A percentile compares a stretch with the other conserved stretches of the same genome.
Conservation (phyloP, 1,140 invertebrate genomes). For the Copidosoma floridanum region DNA sequence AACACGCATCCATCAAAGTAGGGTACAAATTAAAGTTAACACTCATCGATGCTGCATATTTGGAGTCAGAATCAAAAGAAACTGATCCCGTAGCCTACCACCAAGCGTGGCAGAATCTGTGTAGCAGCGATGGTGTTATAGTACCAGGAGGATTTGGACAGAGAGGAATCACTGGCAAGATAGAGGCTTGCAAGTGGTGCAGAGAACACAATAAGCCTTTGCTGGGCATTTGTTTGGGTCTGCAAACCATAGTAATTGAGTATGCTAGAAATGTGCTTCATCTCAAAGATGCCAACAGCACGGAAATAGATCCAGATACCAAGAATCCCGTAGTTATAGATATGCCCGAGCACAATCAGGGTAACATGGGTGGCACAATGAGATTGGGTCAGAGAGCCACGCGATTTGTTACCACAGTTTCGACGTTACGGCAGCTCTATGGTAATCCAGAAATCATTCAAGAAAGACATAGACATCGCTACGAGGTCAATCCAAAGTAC, state of each 20-base stretch:
- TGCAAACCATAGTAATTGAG: slow-evolving; percentile 97
- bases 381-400: slow-evolving; percentile 90
- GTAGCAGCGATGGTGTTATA: slow-evolving; percentile 88
- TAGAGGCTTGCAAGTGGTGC: slow-evolving; percentile 91
- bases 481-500: slow-evolving; percentile 91
- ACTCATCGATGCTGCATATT: slow-evolving; percentile 85
- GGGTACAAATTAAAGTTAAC: slow-evolving; percentile 82
- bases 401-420: slow-evolving; percentile 64
- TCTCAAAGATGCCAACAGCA: slow-evolving; percentile 79
- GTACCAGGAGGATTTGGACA: slow-evolving; percentile 97
- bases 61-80: slow-evolving; percentile 74
- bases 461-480: slow-evolving; percentile 96
- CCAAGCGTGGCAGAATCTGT: slow-evolving; percentile 90
- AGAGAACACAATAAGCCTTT: slow-evolving; percentile 86
- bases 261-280: slow-evolving; percentile 87
- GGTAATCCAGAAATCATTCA: slow-evolving; percentile 79
- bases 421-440: slow-evolving; percentile 78
- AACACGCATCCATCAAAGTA: slow-evolving; percentile 84
- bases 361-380: slow-evolving; percentile 97
- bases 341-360: slow-evolving; percentile 97
- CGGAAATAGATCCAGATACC: slow-evolving; percentile 79
- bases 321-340: slow-evolving; percentile 86
- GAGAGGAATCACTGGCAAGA: slow-evolving; percentile 95
- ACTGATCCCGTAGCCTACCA: slow-evolving; percentile 83
- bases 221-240: slow-evolving; percentile 93